Evolutionary conservation across 2,888 invertebrate species (phyloP), one percentile per base, ranked within the genome.

Genomic region (Lochmaea crataegi): DNA sequence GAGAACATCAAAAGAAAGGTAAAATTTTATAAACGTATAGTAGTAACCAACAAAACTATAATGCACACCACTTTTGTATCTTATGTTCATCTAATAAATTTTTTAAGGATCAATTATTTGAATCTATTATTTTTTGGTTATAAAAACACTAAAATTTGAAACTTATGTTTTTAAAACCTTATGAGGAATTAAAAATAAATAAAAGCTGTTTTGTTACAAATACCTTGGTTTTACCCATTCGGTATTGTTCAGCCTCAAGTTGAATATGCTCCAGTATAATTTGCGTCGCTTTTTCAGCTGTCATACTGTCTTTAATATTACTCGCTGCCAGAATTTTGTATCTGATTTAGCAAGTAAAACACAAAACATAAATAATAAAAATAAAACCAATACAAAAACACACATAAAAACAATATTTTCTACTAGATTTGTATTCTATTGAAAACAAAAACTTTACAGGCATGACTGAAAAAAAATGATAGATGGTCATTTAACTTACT

Each of bases 241-340:
- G 94, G 91, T 92, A 99, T 88, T 96, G 96, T 88, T 98, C 97
- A 82, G 93, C 89, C 87, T 96, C 96, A 89, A 99, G 91, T 88
- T 92, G 92, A 88, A 94, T 92, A 84, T 89, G 88, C 82, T 94
- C 94, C 89, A 96, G 91, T 89, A 97, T 94, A 88, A 93, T 90
- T 87, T 91, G 90, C 79, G 96, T 92, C 83, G 94, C 94, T 90
- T 94, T 93, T 89, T 93, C 91, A 78, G 93, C 90, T 80, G 92
- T 88, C 87, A 91, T 91, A 82, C 90, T 89, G 82, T 92, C 92
- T 90, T 91, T 92, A 88, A 95, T 87, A 87, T 90, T 92, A 89
- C 94, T 94, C 88, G 98, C 96, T 90, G 97, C 97, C 93, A 99
- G 94, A 92, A 99, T 98, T 92, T 97, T 96, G 94, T 99, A 99